Base-by-base conservation (phyloP, 2,113 vertebrate genomes). In the Gymnobelideus leadbeateri region DNA sequence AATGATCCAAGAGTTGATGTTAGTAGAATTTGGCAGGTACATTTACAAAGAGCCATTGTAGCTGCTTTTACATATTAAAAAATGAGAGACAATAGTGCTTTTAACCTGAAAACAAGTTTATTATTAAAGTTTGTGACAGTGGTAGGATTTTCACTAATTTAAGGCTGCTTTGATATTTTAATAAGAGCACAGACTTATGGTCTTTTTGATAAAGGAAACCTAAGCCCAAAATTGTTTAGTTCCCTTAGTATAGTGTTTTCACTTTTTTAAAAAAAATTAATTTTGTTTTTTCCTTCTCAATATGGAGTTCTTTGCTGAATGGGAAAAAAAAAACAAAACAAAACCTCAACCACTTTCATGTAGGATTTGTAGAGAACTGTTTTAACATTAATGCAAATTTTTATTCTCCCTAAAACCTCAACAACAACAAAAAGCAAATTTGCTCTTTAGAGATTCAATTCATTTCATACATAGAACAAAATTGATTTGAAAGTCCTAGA, bases 161-260 rank as follows among this genome's bases (percentile, higher is more conserved):
- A 77, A 68, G 90, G 19, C 3, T 49, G 6, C 91, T 91, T 94
- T 91, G 93, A 47, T 91, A 91, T 47, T 77, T 94, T 94, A 53
- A 31, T 49, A 91, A n/a, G n/a, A 84, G 51, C 21, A 91, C 51
- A 84, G 51, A 61, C 28, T 57, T 93, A 26, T 37, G 7, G 26
- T 84, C 51, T 94, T 91, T 91, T 77, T 55, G 90, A 91, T 47
- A 28, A 90, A 90, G 89, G 89, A 90, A 50, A 50, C 28, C 26
- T 57, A 68, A 94, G n/a, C 51, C n/a, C 53, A 89, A 77, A 51
- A 77, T 68, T 91, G 24, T 84, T 46, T 54, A 47, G 11, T 89
- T 91, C 51, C 89, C 51, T 91, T 47, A 91, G 28, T 10, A 91
- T 24, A 19, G 24, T 57, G 54, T 61, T 91, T 91, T 90, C 51